Evolutionary conservation across 2,888 invertebrate genomes (phyloP).

Genomic region (Anoncus sp.): DNA sequence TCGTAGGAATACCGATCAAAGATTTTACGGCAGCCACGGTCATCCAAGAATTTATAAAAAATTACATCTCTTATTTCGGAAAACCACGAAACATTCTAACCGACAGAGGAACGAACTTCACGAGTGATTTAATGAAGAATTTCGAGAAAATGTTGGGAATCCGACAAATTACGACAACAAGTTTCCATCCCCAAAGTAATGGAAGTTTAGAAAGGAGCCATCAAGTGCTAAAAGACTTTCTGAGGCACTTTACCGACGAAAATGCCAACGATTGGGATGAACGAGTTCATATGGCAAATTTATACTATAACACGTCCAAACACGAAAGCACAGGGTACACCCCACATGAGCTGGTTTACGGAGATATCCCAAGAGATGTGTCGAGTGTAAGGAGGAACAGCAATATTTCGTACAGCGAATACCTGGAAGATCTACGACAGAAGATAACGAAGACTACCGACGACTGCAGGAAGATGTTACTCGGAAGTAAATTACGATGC

Average conservation of each 20-base stretch:
- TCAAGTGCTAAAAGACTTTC: slow-evolving; percentile 10
- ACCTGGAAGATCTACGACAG: neutral
- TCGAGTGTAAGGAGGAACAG: no score
- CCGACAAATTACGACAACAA: slow-evolving; percentile 15
- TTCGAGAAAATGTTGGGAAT: slow-evolving; percentile 1
- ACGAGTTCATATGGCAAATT: slow-evolving; percentile 21
- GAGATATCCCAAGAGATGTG: no score
- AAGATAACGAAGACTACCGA: slow-evolving; percentile 26
- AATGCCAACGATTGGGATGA: slow-evolving; percentile 24
- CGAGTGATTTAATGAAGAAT: slow-evolving; percentile 70
- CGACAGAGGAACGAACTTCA: slow-evolving; percentile 80
- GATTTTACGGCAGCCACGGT: neutral
- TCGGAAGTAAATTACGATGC: slow-evolving; percentile 24
- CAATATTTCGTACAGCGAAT: slow-evolving; percentile 9
- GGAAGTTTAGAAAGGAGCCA: slow-evolving; percentile 22
- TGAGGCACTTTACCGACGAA: slow-evolving; percentile 14
- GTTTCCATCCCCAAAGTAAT: slow-evolving; percentile 20
- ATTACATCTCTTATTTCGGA: slow-evolving; percentile 60
- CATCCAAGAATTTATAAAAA: slow-evolving; percentile 27
- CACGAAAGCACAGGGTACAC: slow-evolving; percentile 39
- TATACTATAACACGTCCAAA: slow-evolving; percentile 43
- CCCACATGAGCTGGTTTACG: slow-evolving; percentile 21
- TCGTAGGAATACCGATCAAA: neutral
- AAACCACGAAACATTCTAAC: slow-evolving; percentile 77
- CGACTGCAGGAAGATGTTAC: neutral